A percentile compares a stretch with the other conserved stretches of the same genome.
These are phyloP conservation scores for Drosophila kurseongensis DNA, from an alignment of 1,140 invertebrate genomes.

Conservation along the genomic window DNA sequence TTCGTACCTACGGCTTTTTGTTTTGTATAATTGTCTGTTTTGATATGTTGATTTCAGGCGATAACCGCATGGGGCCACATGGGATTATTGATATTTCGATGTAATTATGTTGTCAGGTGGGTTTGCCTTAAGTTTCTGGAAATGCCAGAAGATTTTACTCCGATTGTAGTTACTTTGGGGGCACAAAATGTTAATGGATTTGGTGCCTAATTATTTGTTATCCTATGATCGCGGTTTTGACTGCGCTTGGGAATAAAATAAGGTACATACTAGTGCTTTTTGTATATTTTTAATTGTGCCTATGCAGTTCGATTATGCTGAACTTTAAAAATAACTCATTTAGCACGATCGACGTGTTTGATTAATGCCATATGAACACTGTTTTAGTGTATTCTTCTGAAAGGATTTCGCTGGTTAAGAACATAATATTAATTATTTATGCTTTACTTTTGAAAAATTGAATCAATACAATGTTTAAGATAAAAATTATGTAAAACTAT, in stretches of 20 bases:
- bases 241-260: neutral
- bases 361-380: neutral
- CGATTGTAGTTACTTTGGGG: neutral
- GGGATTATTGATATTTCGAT: slow-evolving; percentile 54
- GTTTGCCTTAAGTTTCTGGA: neutral
- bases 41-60: slow-evolving; percentile 72
- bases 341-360: neutral
- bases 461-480: too few relatives aligned
- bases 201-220: slow-evolving; percentile 2
- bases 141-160: slow-evolving; percentile 10
- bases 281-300: too few relatives aligned
- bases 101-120: slow-evolving; percentile 69
- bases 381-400: too few relatives aligned
- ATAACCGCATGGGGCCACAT: slow-evolving; percentile 48
- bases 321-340: neutral
- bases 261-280: neutral
- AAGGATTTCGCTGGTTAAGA: too few relatives aligned
- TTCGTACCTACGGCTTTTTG: slow-evolving; percentile 18
- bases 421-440: too few relatives aligned
- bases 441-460: too few relatives aligned
- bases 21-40: slow-evolving; percentile 64
- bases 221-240: neutral
- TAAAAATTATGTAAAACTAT: too few relatives aligned
- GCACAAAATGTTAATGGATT: neutral
- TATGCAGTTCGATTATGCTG: neutral